Evolutionary conservation across 2,113 vertebrate species (phyloP).

Genomic region (Morone chrysops): DNA sequence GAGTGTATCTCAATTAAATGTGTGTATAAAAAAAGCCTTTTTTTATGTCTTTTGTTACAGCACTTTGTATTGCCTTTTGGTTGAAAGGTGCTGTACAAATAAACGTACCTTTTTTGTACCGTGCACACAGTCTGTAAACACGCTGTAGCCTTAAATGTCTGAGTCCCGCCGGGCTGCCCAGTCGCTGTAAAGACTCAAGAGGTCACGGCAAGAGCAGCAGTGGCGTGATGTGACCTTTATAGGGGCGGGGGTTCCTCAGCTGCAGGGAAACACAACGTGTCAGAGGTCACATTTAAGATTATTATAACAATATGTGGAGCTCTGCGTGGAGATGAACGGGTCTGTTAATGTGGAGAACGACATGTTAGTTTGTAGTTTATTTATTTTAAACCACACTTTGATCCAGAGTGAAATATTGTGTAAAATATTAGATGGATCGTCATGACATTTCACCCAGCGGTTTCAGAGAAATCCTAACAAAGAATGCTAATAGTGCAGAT

Average conservation of each 20-base stretch:
- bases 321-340: neutral
- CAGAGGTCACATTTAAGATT: conserved; percentile 54
- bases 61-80: neutral
- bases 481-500: neutral
- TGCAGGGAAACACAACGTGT: conserved; percentile 34
- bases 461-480: neutral
- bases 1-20: neutral
- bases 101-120: neutral
- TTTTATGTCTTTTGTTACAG: no score
- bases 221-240: conserved; percentile 21
- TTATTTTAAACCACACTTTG: neutral
- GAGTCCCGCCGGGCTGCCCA: neutral
- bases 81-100: neutral
- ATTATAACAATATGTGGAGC: conserved; percentile 55
- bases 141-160: conserved; percentile 21
- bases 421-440: neutral
- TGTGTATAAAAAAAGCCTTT: neutral
- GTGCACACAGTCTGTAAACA: no score
- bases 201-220: conserved; percentile 29
- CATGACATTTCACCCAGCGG: neutral
- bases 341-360: neutral
- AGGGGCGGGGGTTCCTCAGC: conserved; percentile 16
- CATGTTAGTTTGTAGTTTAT: neutral
- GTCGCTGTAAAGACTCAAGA: conserved; percentile 27
- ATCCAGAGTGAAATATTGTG: neutral